phyloP scores from a whole-genome alignment of 1,140 invertebrate species.

The Mizuhopecten yessoensis region DNA sequence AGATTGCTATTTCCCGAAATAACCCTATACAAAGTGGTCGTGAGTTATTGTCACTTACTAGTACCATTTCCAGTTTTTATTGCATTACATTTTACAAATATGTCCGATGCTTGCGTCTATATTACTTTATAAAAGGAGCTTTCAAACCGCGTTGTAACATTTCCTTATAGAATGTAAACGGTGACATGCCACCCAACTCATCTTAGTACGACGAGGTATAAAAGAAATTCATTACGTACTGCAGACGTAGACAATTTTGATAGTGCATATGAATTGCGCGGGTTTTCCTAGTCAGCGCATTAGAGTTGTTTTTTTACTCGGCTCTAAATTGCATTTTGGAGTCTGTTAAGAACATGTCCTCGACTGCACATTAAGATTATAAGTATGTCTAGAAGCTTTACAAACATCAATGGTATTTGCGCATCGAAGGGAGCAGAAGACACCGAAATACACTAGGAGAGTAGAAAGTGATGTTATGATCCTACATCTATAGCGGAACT shows the following conservation, averaged over 20 bases:
- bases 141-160: no score
- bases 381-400: neutral
- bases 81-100: neutral
- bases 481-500: neutral
- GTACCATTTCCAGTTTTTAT: neutral
- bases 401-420: neutral
- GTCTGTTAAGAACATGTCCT: neutral
- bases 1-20: neutral
- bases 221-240: neutral
- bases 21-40: neutral
- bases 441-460: neutral
- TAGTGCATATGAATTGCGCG: neutral
- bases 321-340: constrained; percentile 7
- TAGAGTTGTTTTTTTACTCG: neutral
- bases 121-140: neutral
- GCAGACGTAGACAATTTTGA: neutral
- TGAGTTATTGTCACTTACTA: neutral
- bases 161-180: no score
- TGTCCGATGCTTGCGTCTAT: neutral
- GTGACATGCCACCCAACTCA: neutral
- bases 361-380: neutral
- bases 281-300: neutral
- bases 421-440: neutral
- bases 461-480: neutral
- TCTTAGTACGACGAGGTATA: neutral